Evolutionary conservation across 2,888 invertebrate species (phyloP).

Genomic region (Ormyrus nitidulus): DNA sequence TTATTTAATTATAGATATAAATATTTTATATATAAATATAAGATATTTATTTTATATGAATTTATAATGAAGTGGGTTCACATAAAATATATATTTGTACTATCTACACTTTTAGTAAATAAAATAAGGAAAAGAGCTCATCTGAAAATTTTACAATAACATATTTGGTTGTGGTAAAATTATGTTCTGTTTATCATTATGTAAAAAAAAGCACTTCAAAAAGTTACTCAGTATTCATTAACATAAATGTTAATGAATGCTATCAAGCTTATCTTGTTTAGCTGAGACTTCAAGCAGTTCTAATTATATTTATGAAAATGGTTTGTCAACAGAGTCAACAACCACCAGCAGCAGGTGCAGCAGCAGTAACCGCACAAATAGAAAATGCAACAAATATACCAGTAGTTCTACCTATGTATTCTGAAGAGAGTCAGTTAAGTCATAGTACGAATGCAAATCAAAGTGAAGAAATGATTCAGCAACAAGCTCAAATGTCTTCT

Average conservation of each 20-base stretch:
- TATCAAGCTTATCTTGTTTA: slow-evolving; percentile 41
- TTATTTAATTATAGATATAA: too few relatives aligned
- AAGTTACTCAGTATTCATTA: background rate
- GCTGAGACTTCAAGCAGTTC: slow-evolving; percentile 10
- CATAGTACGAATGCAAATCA: slow-evolving; percentile 38
- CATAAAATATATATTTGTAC: too few relatives aligned
- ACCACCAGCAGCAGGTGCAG: slow-evolving; percentile 26
- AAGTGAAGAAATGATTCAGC: slow-evolving; percentile 28
- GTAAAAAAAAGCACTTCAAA: background rate
- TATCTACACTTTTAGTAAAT: too few relatives aligned
- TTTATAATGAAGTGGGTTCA: too few relatives aligned
- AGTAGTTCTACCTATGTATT: slow-evolving; percentile 36
- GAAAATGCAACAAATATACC: slow-evolving; percentile 35
- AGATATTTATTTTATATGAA: too few relatives aligned
- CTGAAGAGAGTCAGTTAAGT: slow-evolving; percentile 37
- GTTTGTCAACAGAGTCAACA: slow-evolving; percentile 37
- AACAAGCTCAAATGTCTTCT: slow-evolving; percentile 41
- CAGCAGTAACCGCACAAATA: slow-evolving; percentile 20
- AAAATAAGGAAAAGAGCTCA: too few relatives aligned
- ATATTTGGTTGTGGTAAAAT: background rate
- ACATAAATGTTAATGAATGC: slow-evolving; percentile 15
- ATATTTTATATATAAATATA: too few relatives aligned
- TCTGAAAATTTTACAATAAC: too few relatives aligned
- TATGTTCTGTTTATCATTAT: background rate
- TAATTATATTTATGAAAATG: slow-evolving; percentile 41